A percentile compares a stretch with the other conserved stretches of the same genome.
Conservation (phyloP, 1,140 invertebrate genomes). For the Pemphigus obesinymphae region DNA sequence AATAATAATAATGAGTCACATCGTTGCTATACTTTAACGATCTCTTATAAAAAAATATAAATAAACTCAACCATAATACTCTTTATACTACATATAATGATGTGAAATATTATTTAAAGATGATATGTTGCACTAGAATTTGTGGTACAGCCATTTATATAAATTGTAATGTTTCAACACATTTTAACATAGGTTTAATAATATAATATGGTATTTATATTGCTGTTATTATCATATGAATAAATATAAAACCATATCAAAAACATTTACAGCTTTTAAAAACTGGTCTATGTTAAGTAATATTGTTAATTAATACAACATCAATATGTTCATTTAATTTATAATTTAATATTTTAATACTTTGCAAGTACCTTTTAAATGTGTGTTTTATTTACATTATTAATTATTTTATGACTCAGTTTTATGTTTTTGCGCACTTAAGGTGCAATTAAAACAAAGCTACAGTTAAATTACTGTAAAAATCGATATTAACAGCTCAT, state of each 20-base stretch:
- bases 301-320: too few species aligned
- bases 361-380: too few species aligned
- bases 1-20: background rate
- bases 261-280: background rate
- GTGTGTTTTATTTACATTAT: too few species aligned
- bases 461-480: background rate
- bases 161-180: background rate
- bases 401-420: background rate
- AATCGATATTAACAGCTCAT: background rate
- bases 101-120: background rate
- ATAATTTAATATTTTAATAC: too few species aligned
- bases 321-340: too few species aligned
- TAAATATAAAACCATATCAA: background rate
- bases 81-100: background rate
- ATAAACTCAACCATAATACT: background rate
- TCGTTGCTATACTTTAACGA: constrained; percentile 2
- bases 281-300: too few species aligned
- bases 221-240: background rate
- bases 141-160: background rate
- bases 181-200: too few species aligned
- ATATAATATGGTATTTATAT: background rate
- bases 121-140: background rate
- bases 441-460: background rate
- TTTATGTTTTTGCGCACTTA: background rate
- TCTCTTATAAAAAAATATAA: background rate